Percentiles rank a stretch among this genome's conserved stretches.
Conservation (phyloP, 1,140 invertebrate genomes). For the Maconellicoccus hirsutus region DNA sequence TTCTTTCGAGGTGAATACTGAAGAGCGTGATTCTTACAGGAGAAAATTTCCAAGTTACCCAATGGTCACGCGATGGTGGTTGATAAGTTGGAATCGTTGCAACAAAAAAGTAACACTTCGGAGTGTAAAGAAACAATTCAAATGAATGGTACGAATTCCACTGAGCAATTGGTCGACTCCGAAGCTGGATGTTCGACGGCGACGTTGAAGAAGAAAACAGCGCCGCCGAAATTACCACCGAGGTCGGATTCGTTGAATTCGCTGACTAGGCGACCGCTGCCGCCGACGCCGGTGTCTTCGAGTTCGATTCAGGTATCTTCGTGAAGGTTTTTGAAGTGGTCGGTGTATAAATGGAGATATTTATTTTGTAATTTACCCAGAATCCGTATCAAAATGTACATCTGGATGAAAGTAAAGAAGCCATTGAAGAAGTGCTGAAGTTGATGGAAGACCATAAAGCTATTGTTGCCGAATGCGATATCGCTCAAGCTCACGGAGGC, state of each 20-base stretch:
- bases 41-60: not conserved
- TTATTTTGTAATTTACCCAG: not conserved
- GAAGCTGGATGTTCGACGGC: conserved; percentile 65
- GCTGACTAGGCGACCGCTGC: conserved; percentile 48
- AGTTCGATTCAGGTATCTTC: conserved; percentile 30
- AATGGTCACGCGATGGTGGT: not conserved
- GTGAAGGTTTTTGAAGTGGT: too few relatives aligned
- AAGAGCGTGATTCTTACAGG: not conserved
- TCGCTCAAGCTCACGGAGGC: conserved; percentile 53
- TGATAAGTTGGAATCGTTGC: not conserved
- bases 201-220: conserved; percentile 44
- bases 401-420: conserved; percentile 26
- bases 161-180: conserved; percentile 55
- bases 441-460: conserved; percentile 52
- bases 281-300: conserved; percentile 51
- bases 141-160: conserved; percentile 29
- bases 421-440: conserved; percentile 37
- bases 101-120: not conserved
- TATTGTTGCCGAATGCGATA: conserved; percentile 51
- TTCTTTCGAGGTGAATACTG: too few relatives aligned
- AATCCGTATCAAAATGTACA: conserved; percentile 24
- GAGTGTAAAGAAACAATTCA: conserved; percentile 18
- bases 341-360: too few relatives aligned
- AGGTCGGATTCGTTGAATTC: conserved; percentile 22
- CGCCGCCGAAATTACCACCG: conserved; percentile 24